phyloP scores from a whole-genome alignment of 2,113 vertebrate genomes.

The Spheniscus mendiculus region DNA sequence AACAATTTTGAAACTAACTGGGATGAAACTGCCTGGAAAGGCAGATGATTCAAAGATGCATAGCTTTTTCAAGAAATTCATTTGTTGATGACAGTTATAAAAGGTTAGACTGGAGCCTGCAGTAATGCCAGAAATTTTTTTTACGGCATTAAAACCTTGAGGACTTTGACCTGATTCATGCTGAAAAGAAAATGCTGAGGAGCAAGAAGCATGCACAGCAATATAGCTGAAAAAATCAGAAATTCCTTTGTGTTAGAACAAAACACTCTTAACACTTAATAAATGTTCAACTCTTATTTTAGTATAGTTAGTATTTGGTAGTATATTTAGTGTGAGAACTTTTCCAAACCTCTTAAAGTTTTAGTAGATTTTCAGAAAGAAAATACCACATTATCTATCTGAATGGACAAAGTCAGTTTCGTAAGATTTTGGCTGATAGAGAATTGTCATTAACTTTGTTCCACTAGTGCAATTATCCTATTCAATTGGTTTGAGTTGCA shows the following conservation, averaged over 20 bases:
- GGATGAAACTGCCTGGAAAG: background rate
- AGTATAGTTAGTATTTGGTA: constrained; percentile 32
- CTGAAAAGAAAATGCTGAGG: background rate
- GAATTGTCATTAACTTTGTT: background rate
- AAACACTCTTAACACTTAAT: background rate
- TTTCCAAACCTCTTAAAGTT: background rate
- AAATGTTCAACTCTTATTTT: background rate
- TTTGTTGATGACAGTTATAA: background rate
- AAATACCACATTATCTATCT: background rate
- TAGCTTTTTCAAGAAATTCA: background rate
- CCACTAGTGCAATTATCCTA: background rate
- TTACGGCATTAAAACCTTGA: background rate
- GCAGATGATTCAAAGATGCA: background rate
- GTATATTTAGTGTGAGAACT: background rate
- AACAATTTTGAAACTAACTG: background rate
- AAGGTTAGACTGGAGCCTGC: background rate
- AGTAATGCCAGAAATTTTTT: background rate
- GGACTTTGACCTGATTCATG: constrained; percentile 23
- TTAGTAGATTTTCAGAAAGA: background rate
- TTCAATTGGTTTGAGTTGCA: background rate
- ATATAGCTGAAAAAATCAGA: background rate
- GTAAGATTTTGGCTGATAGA: background rate
- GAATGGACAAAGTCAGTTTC: background rate
- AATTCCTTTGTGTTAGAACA: background rate
- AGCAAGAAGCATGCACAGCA: background rate